These are phyloP conservation scores for Echinarachnius parma DNA, from an alignment of 53 echinoderm and acorn worm genomes.

Conservation along the genomic window DNA sequence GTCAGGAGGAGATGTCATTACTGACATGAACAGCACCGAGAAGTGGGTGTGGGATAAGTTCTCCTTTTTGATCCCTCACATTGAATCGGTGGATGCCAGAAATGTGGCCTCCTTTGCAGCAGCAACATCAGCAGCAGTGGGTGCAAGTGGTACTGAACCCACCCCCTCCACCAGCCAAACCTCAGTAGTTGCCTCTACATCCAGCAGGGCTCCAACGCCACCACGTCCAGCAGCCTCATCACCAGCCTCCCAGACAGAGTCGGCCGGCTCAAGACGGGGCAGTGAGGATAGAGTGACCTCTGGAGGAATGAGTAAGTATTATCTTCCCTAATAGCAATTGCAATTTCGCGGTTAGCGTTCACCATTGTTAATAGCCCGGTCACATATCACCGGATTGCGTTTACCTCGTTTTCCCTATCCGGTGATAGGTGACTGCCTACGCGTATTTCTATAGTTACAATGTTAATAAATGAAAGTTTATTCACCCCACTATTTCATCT, in stretches of 20 bases:
- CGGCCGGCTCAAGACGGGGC: conserved; percentile 22
- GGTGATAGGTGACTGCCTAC: too few species aligned
- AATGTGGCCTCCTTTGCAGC: conserved; percentile 44
- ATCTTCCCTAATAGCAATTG: too few species aligned
- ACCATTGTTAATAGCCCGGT: too few species aligned
- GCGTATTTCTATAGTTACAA: too few species aligned
- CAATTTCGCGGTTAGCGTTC: too few species aligned
- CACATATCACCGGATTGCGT: too few species aligned
- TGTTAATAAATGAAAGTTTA: too few species aligned
- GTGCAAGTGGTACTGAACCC: conserved; percentile 24
- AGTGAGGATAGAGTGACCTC: conserved; percentile 40
- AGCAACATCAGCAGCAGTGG: conserved; percentile 25
- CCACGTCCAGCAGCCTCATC: conserved; percentile 13
- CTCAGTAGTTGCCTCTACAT: conserved; percentile 30
- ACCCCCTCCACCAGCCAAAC: conserved; percentile 39
- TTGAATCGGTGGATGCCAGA: conserved; percentile 31
- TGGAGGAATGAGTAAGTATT: conserved; percentile 27
- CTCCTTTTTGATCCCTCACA: conserved; percentile 42
- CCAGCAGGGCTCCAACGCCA: conserved; percentile 39
- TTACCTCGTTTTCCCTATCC: too few species aligned
- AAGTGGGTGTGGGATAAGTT: conserved; percentile 49
- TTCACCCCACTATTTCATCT: too few species aligned
- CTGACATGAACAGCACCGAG: conserved; percentile 25
- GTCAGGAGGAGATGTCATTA: conserved; percentile 39
- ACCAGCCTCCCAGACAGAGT: conserved; percentile 26